Evolutionary conservation across 2,888 invertebrate species (phyloP).

Genomic region (Halocaridina rubra): DNA sequence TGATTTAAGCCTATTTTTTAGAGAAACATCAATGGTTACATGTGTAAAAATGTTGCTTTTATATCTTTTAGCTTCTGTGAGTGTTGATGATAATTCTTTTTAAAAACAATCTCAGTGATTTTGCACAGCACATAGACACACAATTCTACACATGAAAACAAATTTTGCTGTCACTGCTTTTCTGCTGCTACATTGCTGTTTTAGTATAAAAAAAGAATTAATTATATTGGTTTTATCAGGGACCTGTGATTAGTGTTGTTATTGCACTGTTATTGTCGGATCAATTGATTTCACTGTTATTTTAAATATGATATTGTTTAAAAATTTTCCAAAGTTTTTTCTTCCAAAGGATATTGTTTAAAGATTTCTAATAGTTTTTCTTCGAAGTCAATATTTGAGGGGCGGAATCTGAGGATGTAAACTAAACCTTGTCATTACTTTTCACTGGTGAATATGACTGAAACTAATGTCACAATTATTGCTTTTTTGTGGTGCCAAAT

Average conservation of each 20-base stretch:
- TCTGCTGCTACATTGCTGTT: slow-evolving; percentile 47
- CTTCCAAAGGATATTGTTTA: background rate
- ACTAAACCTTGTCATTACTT: no score
- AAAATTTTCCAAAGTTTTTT: background rate
- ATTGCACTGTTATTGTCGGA: no score
- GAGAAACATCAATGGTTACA: background rate
- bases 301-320: background rate
- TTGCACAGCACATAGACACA: background rate
- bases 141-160: background rate
- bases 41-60: slow-evolving; percentile 24
- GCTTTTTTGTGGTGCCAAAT: no score
- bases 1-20: background rate
- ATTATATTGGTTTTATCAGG: background rate
- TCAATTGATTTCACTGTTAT: background rate
- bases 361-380: background rate
- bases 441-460: no score
- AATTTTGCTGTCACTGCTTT: slow-evolving; percentile 41
- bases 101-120: background rate
- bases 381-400: no score
- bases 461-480: no score
- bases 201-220: no score
- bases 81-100: no score
- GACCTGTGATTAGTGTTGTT: background rate
- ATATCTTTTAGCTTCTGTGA: slow-evolving; percentile 44
- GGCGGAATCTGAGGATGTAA: no score